Evolutionary conservation across 2,888 invertebrate species (phyloP), one percentile per base, ranked within the genome.

Genomic region (Harpagoxenus sublaevis): DNA sequence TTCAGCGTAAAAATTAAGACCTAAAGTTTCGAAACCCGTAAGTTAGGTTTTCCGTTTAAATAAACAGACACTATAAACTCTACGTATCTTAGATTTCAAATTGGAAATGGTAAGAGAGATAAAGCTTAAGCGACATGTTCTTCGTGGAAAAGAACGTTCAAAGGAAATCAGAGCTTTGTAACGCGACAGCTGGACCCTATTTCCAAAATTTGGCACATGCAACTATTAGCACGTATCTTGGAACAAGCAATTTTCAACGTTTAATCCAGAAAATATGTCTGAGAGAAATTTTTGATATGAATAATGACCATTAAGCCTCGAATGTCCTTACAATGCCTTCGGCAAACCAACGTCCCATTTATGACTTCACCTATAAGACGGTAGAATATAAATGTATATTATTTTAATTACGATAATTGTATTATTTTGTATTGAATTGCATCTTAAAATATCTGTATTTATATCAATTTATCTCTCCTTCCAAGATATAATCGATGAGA

Each of bases 271-370:
- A 94, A 94, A 89, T 94, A 95, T 63, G 92, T 92, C 89, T 95
- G 95, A 79, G 92, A 92, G 57, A 90, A 88, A 85, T 93, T 93
- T 84, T 93, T 94, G 86, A 97, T 95, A 92, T 96, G 96, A 87
- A 98, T 96, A 85, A 96, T 96, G 73, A 98, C 96, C 60, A 97
- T 96, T 57, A 98, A 95, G 35, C 97, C 97, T 90, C 98, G 95
- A 0, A 97, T 96, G 95, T 98, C 97, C 89, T 97, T 97, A 87
- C 96, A 96, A 92, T 97, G 97, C 91, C 98, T 96, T 86, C 95
- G 96, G 92, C 98, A 98, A 63, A 96, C 96, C n/a, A 99, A 96
- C 88, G 96, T 97, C 23, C 98, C 98, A 75, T 95, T 94, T n/a
- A 97, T 89, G 12, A 94, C 92, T 84, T 96, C 96, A 86, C 96